These are phyloP conservation scores for Geococcyx californianus DNA, from an alignment of 2,113 vertebrate species.

Conservation along the genomic window DNA sequence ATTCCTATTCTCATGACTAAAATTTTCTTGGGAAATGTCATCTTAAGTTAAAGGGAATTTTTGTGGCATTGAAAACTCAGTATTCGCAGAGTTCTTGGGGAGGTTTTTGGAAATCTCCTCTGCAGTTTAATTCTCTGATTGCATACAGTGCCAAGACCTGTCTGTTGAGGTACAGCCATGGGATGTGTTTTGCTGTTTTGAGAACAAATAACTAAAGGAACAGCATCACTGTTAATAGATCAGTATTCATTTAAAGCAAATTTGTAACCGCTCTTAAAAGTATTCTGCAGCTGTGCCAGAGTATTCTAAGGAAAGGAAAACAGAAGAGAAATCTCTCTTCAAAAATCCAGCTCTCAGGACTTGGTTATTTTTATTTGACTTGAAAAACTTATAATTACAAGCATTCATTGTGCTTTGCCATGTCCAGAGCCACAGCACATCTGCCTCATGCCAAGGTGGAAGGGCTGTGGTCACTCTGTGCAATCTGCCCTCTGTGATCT, in stretches of 20 bases:
- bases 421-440: rapidly evolving
- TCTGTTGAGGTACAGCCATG: neutral
- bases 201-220: neutral
- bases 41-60: neutral
- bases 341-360: neutral
- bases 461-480: neutral
- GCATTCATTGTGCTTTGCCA: neutral
- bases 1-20: neutral
- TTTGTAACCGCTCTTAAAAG: neutral
- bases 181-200: neutral
- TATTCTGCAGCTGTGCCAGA: neutral
- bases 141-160: neutral
- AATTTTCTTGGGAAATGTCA: neutral
- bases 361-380: neutral
- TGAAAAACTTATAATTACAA: neutral
- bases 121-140: neutral
- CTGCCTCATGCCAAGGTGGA: too few species aligned
- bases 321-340: neutral
- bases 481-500: neutral
- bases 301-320: neutral
- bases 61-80: neutral
- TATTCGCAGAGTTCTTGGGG: neutral
- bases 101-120: neutral
- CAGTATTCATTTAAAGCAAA: neutral
- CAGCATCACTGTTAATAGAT: neutral